Evolutionary conservation across 1,140 invertebrate genomes (phyloP), one percentile per base, ranked within the genome.

Genomic region (Drosophila kepulauana): DNA sequence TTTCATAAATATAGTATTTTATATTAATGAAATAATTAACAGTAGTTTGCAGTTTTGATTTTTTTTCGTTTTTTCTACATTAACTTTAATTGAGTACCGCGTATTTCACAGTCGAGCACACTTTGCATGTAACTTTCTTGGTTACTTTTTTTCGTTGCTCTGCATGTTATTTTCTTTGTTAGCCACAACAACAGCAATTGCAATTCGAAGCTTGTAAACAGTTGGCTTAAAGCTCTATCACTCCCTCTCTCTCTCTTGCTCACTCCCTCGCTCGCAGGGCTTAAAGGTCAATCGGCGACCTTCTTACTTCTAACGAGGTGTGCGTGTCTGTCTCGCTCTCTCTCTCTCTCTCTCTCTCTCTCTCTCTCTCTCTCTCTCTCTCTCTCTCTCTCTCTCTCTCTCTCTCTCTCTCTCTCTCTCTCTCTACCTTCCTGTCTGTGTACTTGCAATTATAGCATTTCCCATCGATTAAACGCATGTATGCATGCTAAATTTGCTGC

Each of bases 391-490:
- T 6, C 45, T 15, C n/a, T 6, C 45, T 11, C 45, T 13, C 45
- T 16, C 11, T 15, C 1, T 6, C 45, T 15, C n/a, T 6, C 45
- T 11, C 45, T 13, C 45, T 16, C 25, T 7, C 30, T 48, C 46
- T 25, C 46, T 48, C 15, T 48, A 15, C 16, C 46, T 8, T 2
- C 15, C 10, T 59, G 10, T 45, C 1, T 46, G 16, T 63, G 10
- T 28, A 73, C 46, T 65, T 84, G 81, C 78, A 85, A 85, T 85
- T 85, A 81, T 85, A 85, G 81, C 81, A 68, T 86, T 85, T 85
- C 57, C 78, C 75, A 85, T 85, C 81, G 81, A 85, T 85, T 85
- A 78, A 85, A 81, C 81, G 81, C 81, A 85, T 84, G 75, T 79
- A 69, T 54, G 56, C 58, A 71, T 71, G 52, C 73, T 75, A 52